Base-by-base conservation (phyloP, 2,113 vertebrate genomes). In the Lepisosteus osseus region DNA sequence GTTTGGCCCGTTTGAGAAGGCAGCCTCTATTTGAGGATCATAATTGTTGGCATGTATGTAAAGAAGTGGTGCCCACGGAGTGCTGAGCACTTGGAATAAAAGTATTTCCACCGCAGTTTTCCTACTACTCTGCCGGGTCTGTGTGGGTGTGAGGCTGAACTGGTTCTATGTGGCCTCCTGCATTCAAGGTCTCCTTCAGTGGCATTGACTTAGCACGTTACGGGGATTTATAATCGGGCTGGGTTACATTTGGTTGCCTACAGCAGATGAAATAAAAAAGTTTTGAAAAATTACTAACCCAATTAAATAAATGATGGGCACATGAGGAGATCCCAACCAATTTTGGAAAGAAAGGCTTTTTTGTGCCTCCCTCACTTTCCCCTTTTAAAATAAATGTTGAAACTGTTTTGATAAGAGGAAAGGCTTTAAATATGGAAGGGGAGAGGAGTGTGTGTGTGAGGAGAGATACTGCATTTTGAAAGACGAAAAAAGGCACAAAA, bases 401-500 rank as follows among this genome's bases (percentile, higher is more conserved):
- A 51, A 63, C 15, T 63, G 29, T 29, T 63, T 63, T 29, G 8
- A 15, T 63, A 63, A 29, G 57, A 29, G 17, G n/a, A 63, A 63
- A 15, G 8, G 72, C 71, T 81, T 70, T 76, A 82, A 80, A 74
- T 77, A 81, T 3, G 65, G 75, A 54, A 73, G 74, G 72, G 72
- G 56, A 65, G 62, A 63, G 42, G 40, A 44, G 54, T 61, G 68
- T 45, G 68, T 69, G 55, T 45, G 55, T 45, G 29, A 9, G 47
- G 47, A 9, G 47, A 6, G 47, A 6, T 51, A 9, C 5, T 6
- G 1, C 47, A 51, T 51, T 51, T 5, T 51, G 47, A 9, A 9
- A 8, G 47, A 51, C 1, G 47, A 51, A 51, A 51, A 51, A 51
- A 51, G 5, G 9, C 47, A 51, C 47, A 51, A 51, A 51, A 51